Evolutionary conservation across 2,888 invertebrate genomes (phyloP), one percentile per base, ranked within the genome.

Genomic region (Megastigmus dorsalis): DNA sequence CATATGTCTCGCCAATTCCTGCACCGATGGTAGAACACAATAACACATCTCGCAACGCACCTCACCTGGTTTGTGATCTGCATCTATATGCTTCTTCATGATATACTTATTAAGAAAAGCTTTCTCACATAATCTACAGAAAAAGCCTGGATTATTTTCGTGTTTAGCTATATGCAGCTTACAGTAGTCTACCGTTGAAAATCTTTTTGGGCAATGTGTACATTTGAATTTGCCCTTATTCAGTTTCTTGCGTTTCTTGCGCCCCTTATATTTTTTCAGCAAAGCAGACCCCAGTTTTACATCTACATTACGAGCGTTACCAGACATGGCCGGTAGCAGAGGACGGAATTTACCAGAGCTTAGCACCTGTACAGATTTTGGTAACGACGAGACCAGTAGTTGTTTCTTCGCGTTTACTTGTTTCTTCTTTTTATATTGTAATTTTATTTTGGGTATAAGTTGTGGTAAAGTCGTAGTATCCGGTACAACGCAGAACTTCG

Each of bases 151-250:
- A 33, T 83, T 83, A 2, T 84, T 84, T 30, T 80, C 82, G 65
- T 88, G 88, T 52, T 79, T 81, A 0, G 84, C 84, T 3, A 87
- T 77, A 15, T 88, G 88, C 18, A 84, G 78, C 50, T 84, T 85
- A 45, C 86, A 87, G 60, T 87, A 87, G 83, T 86, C 87, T 41
- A 85, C 82, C 0, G 87, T 85, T 10, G 82, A 84, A n/a, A 87
- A 84, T 59, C 79, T 70, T 55, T 88, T 87, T 2, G 79, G 75
- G 26, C 88, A 88, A 28, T 82, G 83, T 0, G 80, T 77, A 66
- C 87, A 88, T 15, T 80, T 78, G 48, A 85, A 86, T 73, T 79
- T 85, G n/a, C 79, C 54, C 38, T 71, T 74, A 9, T 66, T 77
- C 2, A 57, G 6, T 23, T 63, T 77, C 18, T 77, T 77, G 15